Percentiles rank a stretch among this genome's conserved stretches.
Conservation (phyloP, 2,888 invertebrate species). For the Chesias legatella region DNA sequence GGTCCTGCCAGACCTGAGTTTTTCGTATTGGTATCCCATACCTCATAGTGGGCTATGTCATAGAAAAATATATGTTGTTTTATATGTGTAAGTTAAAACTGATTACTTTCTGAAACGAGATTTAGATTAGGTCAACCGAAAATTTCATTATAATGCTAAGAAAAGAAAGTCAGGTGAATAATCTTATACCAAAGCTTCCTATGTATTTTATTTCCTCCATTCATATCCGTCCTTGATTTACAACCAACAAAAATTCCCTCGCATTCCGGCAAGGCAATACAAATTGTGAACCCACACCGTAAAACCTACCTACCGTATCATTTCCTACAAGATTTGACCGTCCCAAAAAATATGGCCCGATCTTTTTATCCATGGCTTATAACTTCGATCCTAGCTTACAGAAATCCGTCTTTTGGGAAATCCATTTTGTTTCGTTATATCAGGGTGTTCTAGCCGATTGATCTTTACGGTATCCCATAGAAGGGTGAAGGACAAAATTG, state of each 20-base stretch:
- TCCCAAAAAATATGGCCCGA: conserved; percentile 27
- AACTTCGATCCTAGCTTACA: conserved; percentile 25
- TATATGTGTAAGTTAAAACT: no score
- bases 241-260: conserved; percentile 12
- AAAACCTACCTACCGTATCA: conserved; percentile 22
- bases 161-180: no score
- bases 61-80: no score
- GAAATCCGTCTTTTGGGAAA: conserved; percentile 27
- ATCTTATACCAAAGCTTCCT: no score
- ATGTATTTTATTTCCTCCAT: no score
- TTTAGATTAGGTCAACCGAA: no score
- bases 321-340: conserved; percentile 23
- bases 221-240: conserved; percentile 7
- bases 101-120: no score
- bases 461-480: conserved; percentile 45
- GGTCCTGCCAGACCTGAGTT: no score
- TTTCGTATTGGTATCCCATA: no score
- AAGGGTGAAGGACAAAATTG: conserved; percentile 13
- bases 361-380: conserved; percentile 29
- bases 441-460: conserved; percentile 41
- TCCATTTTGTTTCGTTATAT: conserved; percentile 42
- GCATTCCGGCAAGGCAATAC: conserved; percentile 12
- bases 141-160: no score
- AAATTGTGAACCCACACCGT: conserved; percentile 12
- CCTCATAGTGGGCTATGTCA: no score